Conservation (phyloP, 2,113 vertebrate species). For the Dendrocopos noguchii region DNA sequence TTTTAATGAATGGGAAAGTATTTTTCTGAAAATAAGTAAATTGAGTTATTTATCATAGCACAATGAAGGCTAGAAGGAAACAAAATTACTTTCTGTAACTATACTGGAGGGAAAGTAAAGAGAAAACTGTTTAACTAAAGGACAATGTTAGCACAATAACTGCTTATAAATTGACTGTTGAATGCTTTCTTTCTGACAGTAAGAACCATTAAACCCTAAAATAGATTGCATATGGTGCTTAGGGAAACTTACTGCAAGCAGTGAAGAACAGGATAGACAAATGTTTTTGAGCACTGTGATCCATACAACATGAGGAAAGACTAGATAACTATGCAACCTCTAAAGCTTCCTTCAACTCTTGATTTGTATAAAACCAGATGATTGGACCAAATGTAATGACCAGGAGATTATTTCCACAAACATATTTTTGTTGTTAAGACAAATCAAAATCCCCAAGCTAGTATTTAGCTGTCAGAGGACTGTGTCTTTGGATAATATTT, state of each 20-base stretch:
- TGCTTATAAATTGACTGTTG: conserved; percentile 20
- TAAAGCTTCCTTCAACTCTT: not conserved
- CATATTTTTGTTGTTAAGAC: not conserved
- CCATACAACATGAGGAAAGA: not conserved
- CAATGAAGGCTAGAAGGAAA: conserved; percentile 8
- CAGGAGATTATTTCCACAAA: not conserved
- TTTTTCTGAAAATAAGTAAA: conserved; percentile 2
- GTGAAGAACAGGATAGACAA: not conserved
- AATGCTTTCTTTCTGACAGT: not conserved
- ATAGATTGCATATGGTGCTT: not conserved
- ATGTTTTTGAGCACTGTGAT: not conserved
- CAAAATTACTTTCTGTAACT: not conserved
- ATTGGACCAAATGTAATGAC: not conserved
- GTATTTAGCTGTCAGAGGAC: not conserved
- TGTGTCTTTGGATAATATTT: not conserved
- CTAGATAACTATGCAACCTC: not conserved
- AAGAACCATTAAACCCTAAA: not conserved
- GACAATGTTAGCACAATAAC: not conserved
- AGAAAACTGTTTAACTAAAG: conserved; percentile 6
- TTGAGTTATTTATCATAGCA: not conserved
- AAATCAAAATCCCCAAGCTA: not conserved
- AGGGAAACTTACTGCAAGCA: not conserved
- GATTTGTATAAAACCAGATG: not conserved
- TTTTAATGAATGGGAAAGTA: not conserved
- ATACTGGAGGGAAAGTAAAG: not conserved